phyloP scores from a whole-genome alignment of 1,140 invertebrate species.

The Saccostrea glomerata region DNA sequence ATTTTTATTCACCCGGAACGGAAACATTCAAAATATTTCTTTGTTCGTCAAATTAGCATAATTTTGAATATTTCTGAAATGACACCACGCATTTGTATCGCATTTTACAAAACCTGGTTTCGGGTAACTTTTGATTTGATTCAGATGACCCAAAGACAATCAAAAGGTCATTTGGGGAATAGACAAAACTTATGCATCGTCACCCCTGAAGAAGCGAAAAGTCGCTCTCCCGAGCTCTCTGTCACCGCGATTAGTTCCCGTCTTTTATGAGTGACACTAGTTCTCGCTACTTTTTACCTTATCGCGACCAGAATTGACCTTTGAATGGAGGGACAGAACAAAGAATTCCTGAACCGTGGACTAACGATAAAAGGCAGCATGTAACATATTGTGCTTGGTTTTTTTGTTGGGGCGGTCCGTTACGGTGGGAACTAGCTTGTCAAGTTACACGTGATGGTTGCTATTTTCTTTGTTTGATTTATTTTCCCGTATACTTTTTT shows the following conservation, averaged over 20 bases:
- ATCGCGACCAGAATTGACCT: not conserved
- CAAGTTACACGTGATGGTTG: constrained; percentile 12
- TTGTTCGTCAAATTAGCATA: constrained; percentile 24
- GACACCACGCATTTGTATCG: not conserved
- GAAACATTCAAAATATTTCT: constrained; percentile 20
- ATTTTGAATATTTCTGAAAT: constrained; percentile 29
- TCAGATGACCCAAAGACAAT: constrained; percentile 1
- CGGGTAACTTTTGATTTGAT: not conserved
- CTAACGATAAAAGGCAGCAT: not conserved
- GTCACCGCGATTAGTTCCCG: not conserved
- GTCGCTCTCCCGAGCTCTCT: not conserved
- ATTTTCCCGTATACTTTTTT: constrained; percentile 35
- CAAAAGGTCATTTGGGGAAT: not conserved
- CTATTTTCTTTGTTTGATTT: not conserved
- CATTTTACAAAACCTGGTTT: not conserved
- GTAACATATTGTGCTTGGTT: not conserved
- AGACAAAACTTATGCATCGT: constrained; percentile 7
- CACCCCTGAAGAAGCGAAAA: constrained; percentile 3
- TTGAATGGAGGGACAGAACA: not conserved
- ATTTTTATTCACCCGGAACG: not conserved
- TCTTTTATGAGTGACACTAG: constrained; percentile 14
- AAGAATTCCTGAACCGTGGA: not conserved
- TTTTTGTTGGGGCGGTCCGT: constrained; percentile 14
- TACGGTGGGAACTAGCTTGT: constrained; percentile 11
- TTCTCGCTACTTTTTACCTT: not conserved